Base-by-base conservation (phyloP, 2,797 vertebrate species). In the Pseudochirops corinnae region DNA sequence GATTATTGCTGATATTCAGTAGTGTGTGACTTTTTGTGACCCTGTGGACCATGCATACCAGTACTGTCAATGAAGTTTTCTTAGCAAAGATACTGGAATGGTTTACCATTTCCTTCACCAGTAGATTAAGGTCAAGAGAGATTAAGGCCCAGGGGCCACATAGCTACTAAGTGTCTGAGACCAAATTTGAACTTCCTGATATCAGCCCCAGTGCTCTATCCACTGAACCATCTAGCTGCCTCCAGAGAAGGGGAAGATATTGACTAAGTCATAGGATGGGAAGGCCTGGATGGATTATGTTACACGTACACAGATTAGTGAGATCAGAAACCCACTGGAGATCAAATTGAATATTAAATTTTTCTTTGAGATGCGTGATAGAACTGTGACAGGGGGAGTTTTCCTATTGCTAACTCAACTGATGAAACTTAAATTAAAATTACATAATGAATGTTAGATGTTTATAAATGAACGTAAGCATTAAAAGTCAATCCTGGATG, bases 401-500 rank as follows among this genome's bases (percentile, higher is more conserved):
- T 39, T 55, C 6, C 50, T 93, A 29, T 74, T 94, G 91, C 82
- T 92, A 93, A 91, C 58, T 97, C 91, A 91, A 90, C 93, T 94
- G 90, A 94, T 55, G 82, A 96, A 95, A 52, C 18, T 95, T 96
- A 95, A 96, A 95, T 94, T 95, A 96, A 94, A 92, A 90, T 46
- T 94, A 93, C 62, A 57, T 97, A 96, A 97, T 92, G 53, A 95
- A 91, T 94, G 39, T 6, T 67, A 95, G 57, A 1, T 55, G 90
- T 57, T 92, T 93, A 90, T 94, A 96, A 82, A 96, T 94, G 82
- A 96, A 94, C 82, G 92, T 39, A 95, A 82, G 91, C 74, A 94
- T 97, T 97, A 94, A 98, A 97, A 96, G 94, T 95, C 96, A 96
- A 92, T 93, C 7, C 21, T 92, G 97, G 91, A 67, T 96, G 96